Base-by-base conservation (phyloP, 2,888 invertebrate genomes). In the Eledona agricola region DNA sequence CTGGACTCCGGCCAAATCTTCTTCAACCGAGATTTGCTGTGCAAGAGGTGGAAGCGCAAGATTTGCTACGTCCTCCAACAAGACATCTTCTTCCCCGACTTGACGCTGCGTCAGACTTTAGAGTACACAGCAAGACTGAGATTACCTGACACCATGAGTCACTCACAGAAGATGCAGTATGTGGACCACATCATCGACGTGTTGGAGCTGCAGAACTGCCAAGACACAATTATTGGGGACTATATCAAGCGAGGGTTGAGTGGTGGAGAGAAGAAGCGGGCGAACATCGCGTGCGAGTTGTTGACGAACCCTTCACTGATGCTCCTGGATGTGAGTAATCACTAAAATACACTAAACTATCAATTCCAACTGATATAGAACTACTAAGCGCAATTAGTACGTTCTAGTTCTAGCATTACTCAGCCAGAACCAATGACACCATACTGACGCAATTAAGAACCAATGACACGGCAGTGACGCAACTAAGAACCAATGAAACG, bases 21-120 rank as follows among this genome's bases (percentile, higher is more conserved):
- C 54, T 61, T 76, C 53, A 77, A 77, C 60, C 60, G 75, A 50
- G 76, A 76, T 46, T 66, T 69, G 4, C 60, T 74, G 15, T 71
- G 72, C 59, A 72, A 72, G 55, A 76, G 85, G 60, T 86, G 87
- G 81, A 85, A 87, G 62, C 78, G 90, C 59, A 84, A 85, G 70
- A 88, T 91, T 63, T 88, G 89, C 67, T 91, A 90, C 75, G 90
- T 90, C 29, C 80, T 89, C 54, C 90, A 91, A 73, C 87, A 90
- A 70, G 90, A 91, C 71, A 84, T 89, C 53, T 91, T 91, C 77
- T 89, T 90, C 71, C 84, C 89, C 37, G 87, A 88, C 67, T 80
- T 91, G 64, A 90, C 90, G 1, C 78, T 90, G 49, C 77, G 87
- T 61, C 89, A 90, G 75, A 90, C 90, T 2, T 78, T 91, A 59